phyloP scores from a whole-genome alignment of 2,888 invertebrate species.

The Ommatoiulus sabulosus region DNA sequence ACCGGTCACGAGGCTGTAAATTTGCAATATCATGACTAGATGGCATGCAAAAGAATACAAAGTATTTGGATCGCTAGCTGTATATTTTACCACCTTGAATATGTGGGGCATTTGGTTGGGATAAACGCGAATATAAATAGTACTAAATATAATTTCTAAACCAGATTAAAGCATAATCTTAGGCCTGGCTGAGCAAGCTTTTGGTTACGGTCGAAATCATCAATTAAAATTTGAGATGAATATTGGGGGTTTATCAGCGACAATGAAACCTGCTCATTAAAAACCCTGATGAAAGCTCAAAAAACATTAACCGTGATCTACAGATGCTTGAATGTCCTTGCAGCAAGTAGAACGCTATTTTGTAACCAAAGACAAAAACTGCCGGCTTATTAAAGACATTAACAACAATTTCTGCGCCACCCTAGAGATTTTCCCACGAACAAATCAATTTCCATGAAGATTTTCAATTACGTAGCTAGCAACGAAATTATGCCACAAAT shows the following conservation, averaged over 20 bases:
- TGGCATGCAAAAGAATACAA: conserved; percentile 3
- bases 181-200: background rate
- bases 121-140: background rate
- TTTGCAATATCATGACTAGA: conserved; percentile 34
- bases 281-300: background rate
- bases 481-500: background rate
- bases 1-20: background rate
- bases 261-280: background rate
- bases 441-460: background rate
- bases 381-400: background rate
- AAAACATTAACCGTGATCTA: too few species aligned
- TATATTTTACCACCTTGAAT: background rate
- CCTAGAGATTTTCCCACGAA: background rate
- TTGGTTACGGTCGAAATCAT: background rate
- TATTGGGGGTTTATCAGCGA: background rate
- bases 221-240: background rate
- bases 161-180: background rate
- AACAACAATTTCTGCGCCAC: background rate
- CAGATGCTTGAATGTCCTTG: background rate
- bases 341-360: background rate
- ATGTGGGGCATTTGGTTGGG: background rate
- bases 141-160: background rate
- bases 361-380: background rate
- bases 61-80: conserved; percentile 10
- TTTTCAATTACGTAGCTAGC: background rate